Base-by-base conservation (phyloP, 2,797 vertebrate species). In the Enteromius thamalakanensis region DNA sequence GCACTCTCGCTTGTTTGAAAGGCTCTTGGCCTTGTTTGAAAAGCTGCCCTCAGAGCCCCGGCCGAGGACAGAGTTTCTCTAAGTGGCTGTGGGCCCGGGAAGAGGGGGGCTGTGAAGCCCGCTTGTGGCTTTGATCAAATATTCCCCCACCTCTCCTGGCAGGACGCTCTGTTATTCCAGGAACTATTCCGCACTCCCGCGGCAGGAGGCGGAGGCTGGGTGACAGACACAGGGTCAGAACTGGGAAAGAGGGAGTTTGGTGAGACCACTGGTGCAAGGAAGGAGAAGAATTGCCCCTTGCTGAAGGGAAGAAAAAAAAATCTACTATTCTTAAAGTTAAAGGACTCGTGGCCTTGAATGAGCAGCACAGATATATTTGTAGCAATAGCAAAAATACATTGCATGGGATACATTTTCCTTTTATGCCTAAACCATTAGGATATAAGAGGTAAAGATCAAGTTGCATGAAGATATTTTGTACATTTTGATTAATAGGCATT, bases 91-190 rank as follows among this genome's bases (percentile, higher is more conserved):
- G 68, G 79, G 85, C 84, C 89, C 81, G 65, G 47, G 72, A 68
- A 45, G 62, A 51, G 53, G 21, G 60, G 79, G 84, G 1, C 45
- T 45, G 23, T 76, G 81, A 60, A 89, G 86, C 81, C 85, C 77
- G 67, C 87, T 87, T 82, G 83, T 71, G 86, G 83, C 87, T 89
- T 90, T 90, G 89, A 90, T 90, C 87, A 90, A 84, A 88, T 86
- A 87, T 90, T 86, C 84, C 86, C 79, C 81, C 72, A 64, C 88
- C 89, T 90, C 90, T 88, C 72, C 80, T 93, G 91, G 91, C 91
- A 87, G 87, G 83, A 84, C 70, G 76, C 78, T 89, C 85, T 91
- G 88, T 89, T 92, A 90, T 92, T 92, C 89, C 90, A 89, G 90
- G 91, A 93, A 92, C 90, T 88, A 87, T 87, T 90, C 88, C 84